Conservation (phyloP, 2,797 vertebrate genomes). For the Onychomys torridus region DNA sequence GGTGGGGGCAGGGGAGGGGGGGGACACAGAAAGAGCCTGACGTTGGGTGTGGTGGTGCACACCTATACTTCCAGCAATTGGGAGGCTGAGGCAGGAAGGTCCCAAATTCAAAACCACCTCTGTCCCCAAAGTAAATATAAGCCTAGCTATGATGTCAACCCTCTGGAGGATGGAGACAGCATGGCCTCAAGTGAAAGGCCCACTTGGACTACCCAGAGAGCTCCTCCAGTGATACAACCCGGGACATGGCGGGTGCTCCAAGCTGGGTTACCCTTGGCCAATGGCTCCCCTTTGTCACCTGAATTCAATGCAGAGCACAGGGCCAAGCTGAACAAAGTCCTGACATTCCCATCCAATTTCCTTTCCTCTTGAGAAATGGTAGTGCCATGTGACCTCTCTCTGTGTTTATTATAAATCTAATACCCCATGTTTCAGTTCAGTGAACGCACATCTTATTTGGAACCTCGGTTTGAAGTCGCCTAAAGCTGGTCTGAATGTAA, state of each 20-base stretch:
- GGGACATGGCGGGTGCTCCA: not conserved
- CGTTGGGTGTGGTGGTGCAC: not conserved
- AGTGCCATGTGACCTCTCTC: slow-evolving; percentile 88
- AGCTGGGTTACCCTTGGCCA: not conserved
- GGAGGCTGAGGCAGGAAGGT: not conserved
- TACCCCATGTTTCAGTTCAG: slow-evolving; percentile 91
- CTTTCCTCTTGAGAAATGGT: slow-evolving; percentile 32
- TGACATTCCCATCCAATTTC: slow-evolving; percentile 67
- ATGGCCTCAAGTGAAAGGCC: too few relatives aligned
- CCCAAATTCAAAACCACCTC: not conserved
- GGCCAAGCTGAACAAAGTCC: slow-evolving; percentile 36
- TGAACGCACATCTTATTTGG: slow-evolving; percentile 90
- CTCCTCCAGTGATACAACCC: not conserved
- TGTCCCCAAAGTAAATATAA: not conserved
- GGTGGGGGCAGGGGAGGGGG: not conserved
- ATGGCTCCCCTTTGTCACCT: not conserved
- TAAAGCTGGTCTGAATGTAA: slow-evolving; percentile 88
- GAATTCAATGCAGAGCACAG: not conserved
- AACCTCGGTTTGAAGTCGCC: slow-evolving; percentile 85
- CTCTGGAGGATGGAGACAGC: not conserved
- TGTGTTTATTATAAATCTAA: slow-evolving; percentile 93
- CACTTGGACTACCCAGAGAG: not conserved
- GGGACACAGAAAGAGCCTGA: not conserved
- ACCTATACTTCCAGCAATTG: not conserved
- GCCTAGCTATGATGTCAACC: not conserved